Base-by-base conservation (phyloP, 2,888 invertebrate genomes). In the Tipula helvola region DNA sequence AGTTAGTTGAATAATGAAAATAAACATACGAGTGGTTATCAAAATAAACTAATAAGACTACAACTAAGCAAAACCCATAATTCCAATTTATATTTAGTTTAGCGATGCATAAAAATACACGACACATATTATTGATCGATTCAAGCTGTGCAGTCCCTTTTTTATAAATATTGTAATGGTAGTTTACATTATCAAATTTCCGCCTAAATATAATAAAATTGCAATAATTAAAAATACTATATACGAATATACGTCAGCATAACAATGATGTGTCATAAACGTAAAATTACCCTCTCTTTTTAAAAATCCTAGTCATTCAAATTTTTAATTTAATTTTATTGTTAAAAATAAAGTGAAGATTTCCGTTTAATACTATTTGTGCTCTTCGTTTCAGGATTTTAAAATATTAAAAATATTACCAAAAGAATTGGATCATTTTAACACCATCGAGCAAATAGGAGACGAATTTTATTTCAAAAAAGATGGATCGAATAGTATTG, bases 381-480 rank as follows among this genome's bases (percentile, higher is more conserved):
- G 5, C 85, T 83, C 83, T 42, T 41, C 5, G 41, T 87, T 87
- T 2, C 85, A 89, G 89, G 89, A 89, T 87, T 89, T 89, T 86
- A 88, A 88, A 86, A 87, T 89, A 86, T 87, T 89, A 28, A 89
- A 89, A 88, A 89, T 89, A 87, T 86, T 89, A 10, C 89, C 89
- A 86, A 89, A 88, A 83, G 88, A 89, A 86, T 57, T 89, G n/a
- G 89, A 89, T 47, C 88, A 89, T 86, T 87, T 88, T 36, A 88
- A 88, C 5, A 89, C 89, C 86, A 88, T 89, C 52, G 89, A 89
- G 87, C 88, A 88, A 87, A 88, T 89, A 39, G 89, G 88, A 10
- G 88, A 89, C 86, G 88, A 89, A 88, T 88, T 88, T 83, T 88
- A 88, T 83, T 89, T 89, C 86, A 89, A 89, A 86, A 89, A 89